Conservation (phyloP, 2,888 invertebrate species). For the Sussaba pulchella region DNA sequence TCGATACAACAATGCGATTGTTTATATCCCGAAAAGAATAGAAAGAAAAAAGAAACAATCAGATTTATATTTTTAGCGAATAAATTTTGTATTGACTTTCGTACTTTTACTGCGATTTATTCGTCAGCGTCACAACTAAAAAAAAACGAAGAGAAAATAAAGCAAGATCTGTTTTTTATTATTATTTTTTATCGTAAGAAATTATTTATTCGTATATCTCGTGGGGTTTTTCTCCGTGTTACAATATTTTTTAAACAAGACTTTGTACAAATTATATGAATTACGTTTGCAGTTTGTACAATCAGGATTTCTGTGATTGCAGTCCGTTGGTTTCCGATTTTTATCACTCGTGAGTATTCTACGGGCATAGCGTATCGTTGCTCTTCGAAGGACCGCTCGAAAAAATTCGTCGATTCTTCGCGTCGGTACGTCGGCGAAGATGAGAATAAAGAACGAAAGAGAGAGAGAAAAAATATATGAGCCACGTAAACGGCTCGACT, state of each 20-base stretch:
- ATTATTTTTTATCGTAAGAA: conserved; percentile 46
- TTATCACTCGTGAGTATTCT: not conserved
- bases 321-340: not conserved
- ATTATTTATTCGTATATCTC: conserved; percentile 41
- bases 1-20: conserved; percentile 53
- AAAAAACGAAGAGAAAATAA: too few relatives aligned
- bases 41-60: conserved; percentile 30
- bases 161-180: too few relatives aligned
- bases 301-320: conserved; percentile 47
- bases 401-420: not conserved
- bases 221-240: conserved; percentile 27
- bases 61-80: conserved; percentile 62
- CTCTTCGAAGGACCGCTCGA: conserved; percentile 4
- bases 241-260: conserved; percentile 54
- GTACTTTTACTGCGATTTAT: not conserved
- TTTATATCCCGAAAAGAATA: conserved; percentile 41
- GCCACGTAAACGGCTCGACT: conserved; percentile 11
- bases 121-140: not conserved
- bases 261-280: conserved; percentile 60
- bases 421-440: not conserved
- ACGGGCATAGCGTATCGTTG: conserved; percentile 22
- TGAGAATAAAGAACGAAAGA: not conserved
- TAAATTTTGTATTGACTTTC: conserved; percentile 63
- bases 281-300: conserved; percentile 53
- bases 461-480: conserved; percentile 9